Conservation (phyloP, 2,888 invertebrate genomes). For the Hecatera dysodea region DNA sequence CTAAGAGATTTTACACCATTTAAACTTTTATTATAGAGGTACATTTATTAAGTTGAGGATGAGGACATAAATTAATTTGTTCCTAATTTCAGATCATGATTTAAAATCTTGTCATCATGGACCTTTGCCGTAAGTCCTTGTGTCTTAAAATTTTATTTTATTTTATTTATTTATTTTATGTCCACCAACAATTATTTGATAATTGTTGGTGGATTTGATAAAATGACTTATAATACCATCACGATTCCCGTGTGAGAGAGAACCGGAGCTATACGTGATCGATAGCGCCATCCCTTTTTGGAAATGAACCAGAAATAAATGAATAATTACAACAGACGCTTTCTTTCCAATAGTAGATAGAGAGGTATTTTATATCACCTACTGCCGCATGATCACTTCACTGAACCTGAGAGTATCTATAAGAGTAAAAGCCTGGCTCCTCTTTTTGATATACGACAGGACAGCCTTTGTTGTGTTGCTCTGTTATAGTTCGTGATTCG, state of each 20-base stretch:
- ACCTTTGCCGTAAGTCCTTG: too few species aligned
- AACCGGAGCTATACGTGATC: too few species aligned
- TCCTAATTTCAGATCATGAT: neutral
- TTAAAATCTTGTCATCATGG: too few species aligned
- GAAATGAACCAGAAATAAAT: neutral
- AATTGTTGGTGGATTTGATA: too few species aligned
- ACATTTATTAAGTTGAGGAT: neutral
- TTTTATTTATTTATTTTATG: too few species aligned
- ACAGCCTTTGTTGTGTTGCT: slow-evolving; percentile 44
- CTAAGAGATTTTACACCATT: neutral
- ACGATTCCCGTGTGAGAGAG: too few species aligned
- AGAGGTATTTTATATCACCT: neutral
- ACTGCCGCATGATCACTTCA: neutral
- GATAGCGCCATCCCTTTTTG: too few species aligned
- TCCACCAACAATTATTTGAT: too few species aligned
- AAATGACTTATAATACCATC: too few species aligned
- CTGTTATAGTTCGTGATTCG: slow-evolving; percentile 49
- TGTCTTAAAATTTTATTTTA: too few species aligned
- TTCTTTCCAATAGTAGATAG: neutral
- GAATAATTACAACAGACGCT: neutral
- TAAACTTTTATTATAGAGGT: neutral
- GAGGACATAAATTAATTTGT: neutral
- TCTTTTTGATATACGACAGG: slow-evolving; percentile 38
- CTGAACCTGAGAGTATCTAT: slow-evolving; percentile 36
- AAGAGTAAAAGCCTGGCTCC: slow-evolving; percentile 33